These are phyloP conservation scores for Abrostola tripartita DNA, from an alignment of 2,888 invertebrate species.

Conservation along the genomic window DNA sequence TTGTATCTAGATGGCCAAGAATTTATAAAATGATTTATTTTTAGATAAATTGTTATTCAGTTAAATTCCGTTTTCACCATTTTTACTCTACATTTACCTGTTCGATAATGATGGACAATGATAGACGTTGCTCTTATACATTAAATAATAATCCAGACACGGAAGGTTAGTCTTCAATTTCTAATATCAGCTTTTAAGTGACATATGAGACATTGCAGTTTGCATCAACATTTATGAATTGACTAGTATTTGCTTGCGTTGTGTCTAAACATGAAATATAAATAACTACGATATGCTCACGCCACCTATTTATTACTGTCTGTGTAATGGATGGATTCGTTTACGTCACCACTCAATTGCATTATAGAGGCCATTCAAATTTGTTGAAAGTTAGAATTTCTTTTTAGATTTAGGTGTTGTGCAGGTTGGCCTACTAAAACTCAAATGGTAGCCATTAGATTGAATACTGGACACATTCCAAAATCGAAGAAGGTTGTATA, in stretches of 20 bases:
- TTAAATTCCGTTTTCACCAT: slow-evolving; percentile 8
- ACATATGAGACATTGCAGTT: slow-evolving; percentile 18
- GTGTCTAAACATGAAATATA: slow-evolving; percentile 28
- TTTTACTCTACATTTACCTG: neutral
- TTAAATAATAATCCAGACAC: slow-evolving; percentile 20
- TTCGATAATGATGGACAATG: slow-evolving; percentile 37
- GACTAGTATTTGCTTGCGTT: slow-evolving; percentile 23
- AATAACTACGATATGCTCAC: slow-evolving; percentile 37
- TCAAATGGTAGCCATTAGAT: slow-evolving; percentile 13
- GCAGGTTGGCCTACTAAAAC: slow-evolving; percentile 21
- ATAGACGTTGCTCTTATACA: slow-evolving; percentile 14
- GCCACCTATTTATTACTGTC: slow-evolving; percentile 43
- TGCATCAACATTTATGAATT: slow-evolving; percentile 39
- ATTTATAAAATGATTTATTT: slow-evolving; percentile 51
- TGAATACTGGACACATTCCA: no score
- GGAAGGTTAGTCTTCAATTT: slow-evolving; percentile 42
- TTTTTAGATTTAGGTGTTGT: slow-evolving; percentile 33
- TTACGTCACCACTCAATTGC: slow-evolving; percentile 73
- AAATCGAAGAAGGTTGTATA: no score
- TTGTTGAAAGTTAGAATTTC: slow-evolving; percentile 55
- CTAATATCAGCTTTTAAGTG: slow-evolving; percentile 13
- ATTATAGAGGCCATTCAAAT: slow-evolving; percentile 73
- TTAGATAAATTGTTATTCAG: slow-evolving; percentile 42
- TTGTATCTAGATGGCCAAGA: slow-evolving; percentile 50
- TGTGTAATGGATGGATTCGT: slow-evolving; percentile 68